A percentile compares a stretch with the other conserved stretches of the same genome.
These are phyloP conservation scores for Penaeus chinensis DNA, from an alignment of 1,140 invertebrate species.

Conservation along the genomic window DNA sequence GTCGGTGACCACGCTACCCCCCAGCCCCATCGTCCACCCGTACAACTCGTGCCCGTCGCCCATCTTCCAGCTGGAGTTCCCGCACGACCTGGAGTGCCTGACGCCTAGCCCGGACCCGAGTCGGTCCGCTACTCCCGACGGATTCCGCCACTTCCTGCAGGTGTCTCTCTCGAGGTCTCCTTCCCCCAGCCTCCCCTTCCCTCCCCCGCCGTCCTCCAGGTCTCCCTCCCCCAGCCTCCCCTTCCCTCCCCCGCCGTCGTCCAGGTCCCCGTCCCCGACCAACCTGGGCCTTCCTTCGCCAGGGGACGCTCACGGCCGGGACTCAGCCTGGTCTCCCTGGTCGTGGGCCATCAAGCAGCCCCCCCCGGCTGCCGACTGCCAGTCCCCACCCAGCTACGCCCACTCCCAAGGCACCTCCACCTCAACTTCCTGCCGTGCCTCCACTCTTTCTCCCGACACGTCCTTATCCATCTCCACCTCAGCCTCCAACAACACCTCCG, in stretches of 20 bases:
- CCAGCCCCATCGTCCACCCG: conserved; percentile 9
- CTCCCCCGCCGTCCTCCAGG: background rate
- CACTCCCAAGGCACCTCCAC: too few species aligned
- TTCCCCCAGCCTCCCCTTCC: background rate
- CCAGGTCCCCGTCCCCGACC: background rate
- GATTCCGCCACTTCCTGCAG: background rate
- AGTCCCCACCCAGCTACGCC: too few species aligned
- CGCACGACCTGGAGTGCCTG: background rate
- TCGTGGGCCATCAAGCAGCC: too few species aligned
- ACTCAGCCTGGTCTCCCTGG: too few species aligned
- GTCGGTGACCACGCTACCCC: background rate
- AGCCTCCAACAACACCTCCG: too few species aligned
- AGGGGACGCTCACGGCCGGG: too few species aligned
- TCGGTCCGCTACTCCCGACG: background rate
- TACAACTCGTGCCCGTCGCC: background rate
- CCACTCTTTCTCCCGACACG: too few species aligned
- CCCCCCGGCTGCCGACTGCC: too few species aligned
- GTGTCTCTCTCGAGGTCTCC: background rate
- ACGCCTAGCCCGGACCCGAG: background rate
- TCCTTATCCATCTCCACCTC: too few species aligned
- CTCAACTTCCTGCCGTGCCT: too few species aligned
- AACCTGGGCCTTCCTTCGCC: background rate
- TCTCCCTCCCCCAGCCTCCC: background rate
- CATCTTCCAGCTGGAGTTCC: background rate
- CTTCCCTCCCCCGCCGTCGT: background rate